Conservation (phyloP, 1,140 invertebrate species). For the Drosophila ohnishii region DNA sequence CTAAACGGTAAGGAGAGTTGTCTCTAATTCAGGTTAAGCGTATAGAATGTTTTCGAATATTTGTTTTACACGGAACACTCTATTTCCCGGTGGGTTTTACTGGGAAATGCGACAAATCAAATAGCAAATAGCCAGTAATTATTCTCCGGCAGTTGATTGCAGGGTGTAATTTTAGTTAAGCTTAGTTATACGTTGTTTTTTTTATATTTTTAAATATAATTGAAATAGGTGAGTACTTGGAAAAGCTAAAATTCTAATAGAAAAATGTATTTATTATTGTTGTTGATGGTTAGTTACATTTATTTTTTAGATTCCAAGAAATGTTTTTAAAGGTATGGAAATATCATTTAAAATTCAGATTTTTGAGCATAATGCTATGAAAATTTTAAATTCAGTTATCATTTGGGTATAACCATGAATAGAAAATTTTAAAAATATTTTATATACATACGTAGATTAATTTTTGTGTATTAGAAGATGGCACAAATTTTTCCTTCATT, state of each 20-base stretch:
- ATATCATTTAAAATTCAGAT: not conserved
- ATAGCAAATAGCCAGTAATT: constrained; percentile 1
- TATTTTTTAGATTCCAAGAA: not conserved
- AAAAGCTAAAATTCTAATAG: not conserved
- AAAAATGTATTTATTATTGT: not conserved
- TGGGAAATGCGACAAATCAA: not conserved
- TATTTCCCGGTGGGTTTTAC: not conserved
- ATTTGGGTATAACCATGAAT: too few species aligned
- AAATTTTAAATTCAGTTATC: not conserved
- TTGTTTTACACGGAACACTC: constrained; percentile 25
- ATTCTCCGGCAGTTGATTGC: not conserved
- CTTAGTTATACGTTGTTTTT: not conserved
- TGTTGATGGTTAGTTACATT: not conserved
- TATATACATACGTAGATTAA: not conserved
- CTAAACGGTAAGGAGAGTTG: not conserved
- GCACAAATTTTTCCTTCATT: not conserved
- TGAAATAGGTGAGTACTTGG: not conserved
- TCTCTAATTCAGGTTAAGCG: constrained; percentile 9
- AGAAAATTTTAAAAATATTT: not conserved
- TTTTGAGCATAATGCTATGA: not conserved
- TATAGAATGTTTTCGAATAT: constrained; percentile 24
- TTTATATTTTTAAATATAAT: not conserved
- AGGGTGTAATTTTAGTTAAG: not conserved
- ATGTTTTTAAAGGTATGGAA: too few species aligned
- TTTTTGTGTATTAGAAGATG: not conserved